These are phyloP conservation scores for Drosophila nigromelanica DNA, from an alignment of 1,140 invertebrate species.

Conservation along the genomic window DNA sequence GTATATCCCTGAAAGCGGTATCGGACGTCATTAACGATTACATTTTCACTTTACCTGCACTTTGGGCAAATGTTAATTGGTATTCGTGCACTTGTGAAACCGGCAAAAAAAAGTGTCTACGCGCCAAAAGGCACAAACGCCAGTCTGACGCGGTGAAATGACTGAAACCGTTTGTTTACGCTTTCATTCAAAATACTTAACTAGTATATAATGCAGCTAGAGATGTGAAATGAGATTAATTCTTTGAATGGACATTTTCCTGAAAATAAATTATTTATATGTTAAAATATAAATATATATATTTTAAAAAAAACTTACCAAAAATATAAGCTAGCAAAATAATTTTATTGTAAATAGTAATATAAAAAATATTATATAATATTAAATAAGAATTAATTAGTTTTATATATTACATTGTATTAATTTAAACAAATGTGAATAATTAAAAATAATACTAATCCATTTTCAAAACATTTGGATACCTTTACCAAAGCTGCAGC, in stretches of 20 bases:
- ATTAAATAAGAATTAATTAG: no score
- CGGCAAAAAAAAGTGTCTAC: constrained; percentile 45
- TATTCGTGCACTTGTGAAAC: constrained; percentile 63
- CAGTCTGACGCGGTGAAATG: constrained; percentile 22
- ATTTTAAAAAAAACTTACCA: no score
- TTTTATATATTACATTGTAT: no score
- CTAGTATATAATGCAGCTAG: background rate
- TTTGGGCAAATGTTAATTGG: constrained; percentile 55
- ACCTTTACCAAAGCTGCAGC: no score
- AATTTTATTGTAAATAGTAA: background rate
- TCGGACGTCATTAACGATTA: constrained; percentile 30
- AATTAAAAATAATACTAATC: no score
- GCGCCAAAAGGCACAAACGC: constrained; percentile 72
- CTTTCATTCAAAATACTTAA: constrained; percentile 1
- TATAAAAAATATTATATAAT: no score
- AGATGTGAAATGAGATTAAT: background rate
- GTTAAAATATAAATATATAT: background rate
- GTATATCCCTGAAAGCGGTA: background rate
- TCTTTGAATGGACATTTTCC: no score
- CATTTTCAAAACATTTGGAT: no score
- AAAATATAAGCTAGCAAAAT: background rate
- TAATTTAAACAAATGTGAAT: no score
- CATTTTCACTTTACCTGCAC: constrained; percentile 36
- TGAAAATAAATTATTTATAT: background rate
- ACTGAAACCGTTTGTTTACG: constrained; percentile 5